Evolutionary conservation across 2,113 vertebrate genomes (phyloP).

Genomic region (Cyanocitta stelleri): DNA sequence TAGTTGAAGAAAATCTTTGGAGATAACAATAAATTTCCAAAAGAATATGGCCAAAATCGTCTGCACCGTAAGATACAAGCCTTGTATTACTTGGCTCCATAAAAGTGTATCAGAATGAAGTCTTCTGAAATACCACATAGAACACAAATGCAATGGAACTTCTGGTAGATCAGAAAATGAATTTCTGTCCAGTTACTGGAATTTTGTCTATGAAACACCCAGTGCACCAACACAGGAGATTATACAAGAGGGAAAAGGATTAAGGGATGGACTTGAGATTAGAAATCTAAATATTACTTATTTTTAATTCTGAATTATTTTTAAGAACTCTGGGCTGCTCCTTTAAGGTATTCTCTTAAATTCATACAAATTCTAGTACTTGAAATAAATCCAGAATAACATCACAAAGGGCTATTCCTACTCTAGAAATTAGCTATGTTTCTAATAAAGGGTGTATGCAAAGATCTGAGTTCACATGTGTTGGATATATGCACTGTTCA

Average conservation of each 20-base stretch:
- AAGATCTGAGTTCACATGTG: background rate
- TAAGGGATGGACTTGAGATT: background rate
- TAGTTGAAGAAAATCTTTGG: background rate
- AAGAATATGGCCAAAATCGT: background rate
- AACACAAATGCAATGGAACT: background rate
- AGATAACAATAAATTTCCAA: background rate
- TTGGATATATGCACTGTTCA: background rate
- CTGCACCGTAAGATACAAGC: background rate
- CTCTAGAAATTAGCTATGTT: background rate
- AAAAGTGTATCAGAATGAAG: background rate
- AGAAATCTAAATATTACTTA: background rate
- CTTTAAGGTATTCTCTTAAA: background rate
- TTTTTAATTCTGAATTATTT: background rate
- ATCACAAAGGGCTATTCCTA: background rate
- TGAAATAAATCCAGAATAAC: background rate
- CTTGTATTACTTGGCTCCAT: background rate
- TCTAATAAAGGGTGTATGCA: background rate
- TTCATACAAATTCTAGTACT: background rate
- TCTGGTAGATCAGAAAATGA: background rate
- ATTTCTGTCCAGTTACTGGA: background rate
- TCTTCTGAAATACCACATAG: background rate
- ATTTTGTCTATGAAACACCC: background rate
- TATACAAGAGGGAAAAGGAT: background rate
- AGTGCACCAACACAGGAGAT: background rate
- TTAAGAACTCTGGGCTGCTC: background rate